phyloP scores from a whole-genome alignment of 2,113 vertebrate species.

The Anoura caudifer region DNA sequence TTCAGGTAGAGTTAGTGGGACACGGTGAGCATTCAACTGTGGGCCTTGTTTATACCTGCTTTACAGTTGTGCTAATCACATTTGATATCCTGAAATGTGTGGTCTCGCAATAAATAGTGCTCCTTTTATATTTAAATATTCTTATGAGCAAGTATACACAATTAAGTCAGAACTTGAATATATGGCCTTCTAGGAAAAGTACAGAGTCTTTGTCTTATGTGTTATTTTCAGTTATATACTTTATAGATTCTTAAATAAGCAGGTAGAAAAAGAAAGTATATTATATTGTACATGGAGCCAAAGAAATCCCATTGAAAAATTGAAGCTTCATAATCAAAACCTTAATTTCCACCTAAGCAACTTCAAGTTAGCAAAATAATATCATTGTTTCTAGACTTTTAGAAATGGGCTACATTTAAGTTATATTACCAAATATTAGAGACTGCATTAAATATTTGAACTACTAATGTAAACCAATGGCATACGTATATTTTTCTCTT shows the following conservation, averaged over 20 bases:
- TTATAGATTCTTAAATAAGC: neutral
- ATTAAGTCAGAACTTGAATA: neutral
- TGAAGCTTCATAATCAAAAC: neutral
- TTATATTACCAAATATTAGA: neutral
- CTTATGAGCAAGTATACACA: neutral
- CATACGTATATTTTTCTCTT: neutral
- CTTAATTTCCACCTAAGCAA: neutral
- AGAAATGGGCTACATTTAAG: neutral
- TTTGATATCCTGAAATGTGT: neutral
- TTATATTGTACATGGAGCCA: neutral
- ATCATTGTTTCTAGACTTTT: neutral
- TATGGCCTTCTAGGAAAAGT: neutral
- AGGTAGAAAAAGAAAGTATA: neutral
- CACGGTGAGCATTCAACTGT: neutral
- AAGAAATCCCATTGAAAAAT: neutral
- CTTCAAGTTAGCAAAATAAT: neutral
- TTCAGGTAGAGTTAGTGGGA: neutral
- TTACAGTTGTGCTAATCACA: no score
- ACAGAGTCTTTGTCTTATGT: neutral
- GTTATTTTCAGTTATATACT: neutral
- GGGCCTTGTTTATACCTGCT: no score
- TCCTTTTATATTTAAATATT: neutral
- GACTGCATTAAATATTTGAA: neutral
- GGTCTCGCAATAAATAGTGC: neutral
- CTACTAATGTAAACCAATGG: neutral